Base-by-base conservation (phyloP, 1,140 invertebrate genomes). In the Zaprionus ornatus region DNA sequence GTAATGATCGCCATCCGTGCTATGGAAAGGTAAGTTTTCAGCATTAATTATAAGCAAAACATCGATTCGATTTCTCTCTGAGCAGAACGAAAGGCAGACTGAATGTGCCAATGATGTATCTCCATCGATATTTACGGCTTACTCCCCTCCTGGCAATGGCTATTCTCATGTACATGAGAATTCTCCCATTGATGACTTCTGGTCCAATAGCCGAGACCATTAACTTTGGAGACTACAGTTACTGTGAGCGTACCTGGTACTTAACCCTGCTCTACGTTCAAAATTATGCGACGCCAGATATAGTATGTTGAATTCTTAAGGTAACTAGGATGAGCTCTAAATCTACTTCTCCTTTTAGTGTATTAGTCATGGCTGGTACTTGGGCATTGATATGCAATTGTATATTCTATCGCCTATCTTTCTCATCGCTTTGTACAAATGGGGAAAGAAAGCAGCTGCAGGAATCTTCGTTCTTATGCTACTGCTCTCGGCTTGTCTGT, bases 281-380 rank as follows among this genome's bases (percentile, higher is more conserved):
- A 13, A 91, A 91, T 40, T 91, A 85, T 59, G 88, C 83, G 1
- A 71, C 68, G 3, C 1, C 45, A 21, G 29, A 82, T 4, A 59
- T 75, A 40, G 76, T 83, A 54, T 76, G 64, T 48, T 42, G 4
- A 57, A 17, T 15, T 5, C 4, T 10, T 9, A n/a, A 13, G 10
- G 3, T n/a, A 29, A 1, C 10, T 10, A 25, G 23, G 7, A 0
- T 21, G 21, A 35, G 1, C 3, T 2, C 32, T 7, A 19, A 12
- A 13, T 54, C 17, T n/a, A 15, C 9, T 12, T 12, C 1, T 23
- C 23, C 35, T 32, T 50, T 91, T 23, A 97, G 97, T 98, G 97
- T 82, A 96, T 98, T 95, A 96, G 96, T 71, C 96, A 97, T 94
- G 95, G 96, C 0, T 98, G 97, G 97, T 98, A 98, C 82, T 93